phyloP scores from a whole-genome alignment of 2,888 invertebrate species.

The Dexiosoma caninum region DNA sequence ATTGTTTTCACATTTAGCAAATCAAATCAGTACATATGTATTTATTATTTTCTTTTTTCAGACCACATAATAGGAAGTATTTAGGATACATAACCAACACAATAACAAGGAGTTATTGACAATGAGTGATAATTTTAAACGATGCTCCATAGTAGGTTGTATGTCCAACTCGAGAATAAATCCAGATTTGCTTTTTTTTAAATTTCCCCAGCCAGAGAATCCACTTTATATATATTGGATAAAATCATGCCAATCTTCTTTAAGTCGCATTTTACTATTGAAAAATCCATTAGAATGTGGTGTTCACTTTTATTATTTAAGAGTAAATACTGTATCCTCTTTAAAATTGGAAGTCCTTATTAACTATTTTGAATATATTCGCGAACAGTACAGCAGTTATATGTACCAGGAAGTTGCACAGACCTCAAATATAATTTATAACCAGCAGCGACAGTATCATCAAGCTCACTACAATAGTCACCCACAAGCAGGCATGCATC shows the following conservation, averaged over 20 bases:
- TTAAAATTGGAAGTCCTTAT: constrained; percentile 72
- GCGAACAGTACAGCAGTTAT: constrained; percentile 73
- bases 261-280: constrained; percentile 74
- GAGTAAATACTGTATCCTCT: constrained; percentile 72
- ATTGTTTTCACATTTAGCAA: too few species aligned
- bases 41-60: too few species aligned
- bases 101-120: too few species aligned
- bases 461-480: constrained; percentile 64
- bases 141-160: constrained; percentile 76
- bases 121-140: constrained; percentile 75
- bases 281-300: constrained; percentile 76
- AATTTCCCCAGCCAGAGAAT: constrained; percentile 74
- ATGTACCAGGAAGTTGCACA: constrained; percentile 65
- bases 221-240: constrained; percentile 74
- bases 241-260: constrained; percentile 75
- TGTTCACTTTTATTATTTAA: constrained; percentile 73
- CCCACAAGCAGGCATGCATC: constrained; percentile 53
- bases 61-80: too few species aligned
- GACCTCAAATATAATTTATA: constrained; percentile 66
- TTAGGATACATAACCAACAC: too few species aligned
- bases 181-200: constrained; percentile 75
- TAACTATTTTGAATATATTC: constrained; percentile 73
- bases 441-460: constrained; percentile 67
- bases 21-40: too few species aligned
- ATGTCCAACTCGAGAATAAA: constrained; percentile 74